Evolutionary conservation across 2,113 vertebrate species (phyloP).

Genomic region (Malaclemys terrapin): DNA sequence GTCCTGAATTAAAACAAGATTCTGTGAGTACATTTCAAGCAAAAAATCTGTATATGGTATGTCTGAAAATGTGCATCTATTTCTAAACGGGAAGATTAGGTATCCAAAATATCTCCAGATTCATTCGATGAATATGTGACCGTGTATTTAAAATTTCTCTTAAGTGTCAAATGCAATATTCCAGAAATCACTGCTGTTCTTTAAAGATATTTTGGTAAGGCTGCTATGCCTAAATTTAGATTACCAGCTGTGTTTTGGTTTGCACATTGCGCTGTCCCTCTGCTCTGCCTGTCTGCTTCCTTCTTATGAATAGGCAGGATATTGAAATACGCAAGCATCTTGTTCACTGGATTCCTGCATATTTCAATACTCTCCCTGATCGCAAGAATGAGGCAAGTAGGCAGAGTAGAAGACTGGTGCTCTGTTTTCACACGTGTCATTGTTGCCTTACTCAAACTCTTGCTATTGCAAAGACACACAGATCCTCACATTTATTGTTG

Average conservation of each 20-base stretch:
- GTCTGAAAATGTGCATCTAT: background rate
- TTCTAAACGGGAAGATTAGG: background rate
- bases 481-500: background rate
- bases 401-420: accelerated
- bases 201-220: background rate
- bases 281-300: accelerated
- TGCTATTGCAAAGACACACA: background rate
- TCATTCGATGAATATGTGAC: background rate
- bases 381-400: background rate
- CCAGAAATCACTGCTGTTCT: background rate
- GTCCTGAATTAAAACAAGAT: conserved; percentile 9
- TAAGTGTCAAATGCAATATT: background rate
- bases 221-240: background rate
- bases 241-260: conserved; percentile 16
- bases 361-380: background rate
- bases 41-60: background rate
- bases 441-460: no score
- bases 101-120: background rate
- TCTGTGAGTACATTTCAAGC: conserved; percentile 8
- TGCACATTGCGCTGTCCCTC: background rate
- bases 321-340: background rate
- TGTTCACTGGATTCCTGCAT: background rate
- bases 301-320: background rate
- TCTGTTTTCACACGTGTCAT: accelerated
- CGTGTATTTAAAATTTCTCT: background rate